Percentiles rank a stretch among this genome's conserved stretches.
These are phyloP conservation scores for Mungos mungo DNA, from an alignment of 2,113 vertebrate genomes.

Conservation along the genomic window DNA sequence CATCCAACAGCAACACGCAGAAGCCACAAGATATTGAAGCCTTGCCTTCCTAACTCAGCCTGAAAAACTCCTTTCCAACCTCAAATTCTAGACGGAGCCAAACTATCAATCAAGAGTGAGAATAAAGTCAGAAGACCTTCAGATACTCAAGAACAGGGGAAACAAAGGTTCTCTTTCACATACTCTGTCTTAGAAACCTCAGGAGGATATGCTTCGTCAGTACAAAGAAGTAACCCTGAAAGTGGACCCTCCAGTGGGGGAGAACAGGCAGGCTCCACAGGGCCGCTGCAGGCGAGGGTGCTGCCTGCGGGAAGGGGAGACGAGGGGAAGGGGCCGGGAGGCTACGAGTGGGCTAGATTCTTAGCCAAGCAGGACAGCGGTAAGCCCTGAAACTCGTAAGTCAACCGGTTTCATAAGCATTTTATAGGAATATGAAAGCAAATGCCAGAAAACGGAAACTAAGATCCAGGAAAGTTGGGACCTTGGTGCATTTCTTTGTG, in stretches of 20 bases:
- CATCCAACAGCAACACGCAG: background rate
- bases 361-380: background rate
- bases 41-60: background rate
- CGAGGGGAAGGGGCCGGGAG: background rate
- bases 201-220: background rate
- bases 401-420: background rate
- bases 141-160: background rate
- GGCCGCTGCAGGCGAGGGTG: rapidly evolving
- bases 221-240: background rate
- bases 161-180: background rate
- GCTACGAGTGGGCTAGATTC: too few relatives aligned
- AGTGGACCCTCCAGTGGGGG: too few relatives aligned
- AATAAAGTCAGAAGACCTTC: background rate
- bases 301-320: background rate
- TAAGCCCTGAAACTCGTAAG: background rate
- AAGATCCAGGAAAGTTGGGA: background rate
- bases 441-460: background rate
- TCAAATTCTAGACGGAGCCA: background rate
- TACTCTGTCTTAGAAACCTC: background rate
- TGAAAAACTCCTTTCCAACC: background rate
- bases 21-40: background rate
- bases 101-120: background rate
- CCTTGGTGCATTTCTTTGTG: background rate
- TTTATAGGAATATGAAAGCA: background rate
- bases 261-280: too few relatives aligned